A percentile compares a stretch with the other conserved stretches of the same genome.
These are phyloP conservation scores for Chloropsis hardwickii DNA, from an alignment of 2,113 vertebrate species.

Conservation along the genomic window DNA sequence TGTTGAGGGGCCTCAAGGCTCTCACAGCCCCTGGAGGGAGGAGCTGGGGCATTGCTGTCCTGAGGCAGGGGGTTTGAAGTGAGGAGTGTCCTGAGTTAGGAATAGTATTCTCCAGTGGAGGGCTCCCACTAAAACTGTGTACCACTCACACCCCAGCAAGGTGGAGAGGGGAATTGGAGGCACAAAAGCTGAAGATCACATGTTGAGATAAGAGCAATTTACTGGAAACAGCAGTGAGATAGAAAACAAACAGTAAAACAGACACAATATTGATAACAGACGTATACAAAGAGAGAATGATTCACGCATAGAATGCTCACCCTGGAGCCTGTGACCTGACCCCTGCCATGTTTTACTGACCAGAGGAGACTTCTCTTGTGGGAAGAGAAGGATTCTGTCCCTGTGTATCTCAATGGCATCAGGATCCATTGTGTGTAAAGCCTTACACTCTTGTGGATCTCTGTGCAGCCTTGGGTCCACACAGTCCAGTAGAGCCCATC, in stretches of 20 bases:
- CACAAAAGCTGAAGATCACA: background rate
- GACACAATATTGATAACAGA: background rate
- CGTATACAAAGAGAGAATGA: background rate
- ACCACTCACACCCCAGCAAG: background rate
- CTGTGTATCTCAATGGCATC: background rate
- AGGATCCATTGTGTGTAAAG: background rate
- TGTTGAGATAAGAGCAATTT: background rate
- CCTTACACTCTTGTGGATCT: background rate
- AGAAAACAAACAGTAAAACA: background rate
- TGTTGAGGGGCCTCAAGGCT: background rate
- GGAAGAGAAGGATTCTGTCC: background rate
- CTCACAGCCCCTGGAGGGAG: background rate
- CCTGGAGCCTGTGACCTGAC: background rate
- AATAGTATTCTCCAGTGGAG: background rate
- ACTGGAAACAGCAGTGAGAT: background rate
- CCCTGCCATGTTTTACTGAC: background rate
- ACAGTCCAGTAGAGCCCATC: rapidly evolving
- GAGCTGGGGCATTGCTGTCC: background rate
- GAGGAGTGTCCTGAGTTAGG: background rate
- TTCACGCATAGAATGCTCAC: background rate
- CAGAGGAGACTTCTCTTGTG: background rate
- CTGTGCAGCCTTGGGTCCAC: background rate
- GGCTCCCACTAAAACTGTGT: background rate
- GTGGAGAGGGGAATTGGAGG: background rate
- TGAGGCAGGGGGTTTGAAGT: background rate